phyloP scores from a whole-genome alignment of 2,113 vertebrate genomes.

The Hippocampus mohnikei region DNA sequence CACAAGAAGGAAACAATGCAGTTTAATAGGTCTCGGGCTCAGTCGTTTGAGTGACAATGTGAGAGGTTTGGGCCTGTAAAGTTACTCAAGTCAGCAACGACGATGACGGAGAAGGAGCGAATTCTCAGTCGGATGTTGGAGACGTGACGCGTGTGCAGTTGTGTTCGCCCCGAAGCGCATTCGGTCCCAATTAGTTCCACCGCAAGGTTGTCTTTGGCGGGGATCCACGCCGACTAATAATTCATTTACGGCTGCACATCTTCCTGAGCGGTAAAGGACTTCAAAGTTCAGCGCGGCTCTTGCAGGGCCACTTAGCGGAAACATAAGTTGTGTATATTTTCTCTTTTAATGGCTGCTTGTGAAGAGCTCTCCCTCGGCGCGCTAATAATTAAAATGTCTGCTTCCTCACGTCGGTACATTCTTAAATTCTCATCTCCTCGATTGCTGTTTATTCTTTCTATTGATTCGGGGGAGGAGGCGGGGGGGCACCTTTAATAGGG shows the following conservation, averaged over 20 bases:
- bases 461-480: slow-evolving; percentile 21
- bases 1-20: neutral
- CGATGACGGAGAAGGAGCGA: slow-evolving; percentile 23
- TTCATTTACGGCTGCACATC: slow-evolving; percentile 58
- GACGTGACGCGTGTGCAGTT: slow-evolving; percentile 57
- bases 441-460: slow-evolving; percentile 37
- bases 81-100: slow-evolving; percentile 36
- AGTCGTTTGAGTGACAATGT: slow-evolving; percentile 30
- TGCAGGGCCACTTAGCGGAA: slow-evolving; percentile 53
- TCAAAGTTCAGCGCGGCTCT: slow-evolving; percentile 52
- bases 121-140: slow-evolving; percentile 46
- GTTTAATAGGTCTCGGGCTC: slow-evolving; percentile 36
- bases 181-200: slow-evolving; percentile 64
- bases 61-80: slow-evolving; percentile 26
- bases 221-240: slow-evolving; percentile 60
- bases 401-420: slow-evolving; percentile 33
- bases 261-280: slow-evolving; percentile 59
- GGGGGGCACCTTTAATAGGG: slow-evolving; percentile 5
- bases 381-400: slow-evolving; percentile 47
- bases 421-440: slow-evolving; percentile 38
- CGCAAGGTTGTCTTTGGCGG: slow-evolving; percentile 63
- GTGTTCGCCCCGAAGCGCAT: slow-evolving; percentile 66
- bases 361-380: slow-evolving; percentile 37
- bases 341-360: slow-evolving; percentile 43
- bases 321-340: slow-evolving; percentile 53